Evolutionary conservation across 2,113 vertebrate species (phyloP).

Genomic region (Nettapus auritus): DNA sequence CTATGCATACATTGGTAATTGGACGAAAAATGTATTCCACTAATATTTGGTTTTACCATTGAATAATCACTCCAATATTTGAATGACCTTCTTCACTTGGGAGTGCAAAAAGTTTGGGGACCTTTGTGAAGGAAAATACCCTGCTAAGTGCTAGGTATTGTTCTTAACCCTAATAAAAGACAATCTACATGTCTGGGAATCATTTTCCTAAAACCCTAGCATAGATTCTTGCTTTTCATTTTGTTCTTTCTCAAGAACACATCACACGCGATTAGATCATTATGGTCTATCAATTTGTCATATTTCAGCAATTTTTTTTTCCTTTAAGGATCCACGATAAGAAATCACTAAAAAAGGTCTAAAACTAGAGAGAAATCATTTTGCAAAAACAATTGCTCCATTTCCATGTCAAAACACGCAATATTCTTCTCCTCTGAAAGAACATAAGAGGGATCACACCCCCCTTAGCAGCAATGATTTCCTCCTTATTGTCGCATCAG

Average conservation of each 20-base stretch:
- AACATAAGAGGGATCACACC: not conserved
- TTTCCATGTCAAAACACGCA: conserved; percentile 72
- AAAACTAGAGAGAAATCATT: conserved; percentile 16
- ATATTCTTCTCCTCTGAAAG: conserved; percentile 17
- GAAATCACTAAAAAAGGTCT: conserved; percentile 51
- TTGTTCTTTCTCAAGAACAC: not conserved
- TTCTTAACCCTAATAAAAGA: not conserved
- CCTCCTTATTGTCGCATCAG: not conserved
- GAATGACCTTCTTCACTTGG: not conserved
- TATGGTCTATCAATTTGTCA: conserved; percentile 57
- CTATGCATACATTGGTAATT: not conserved
- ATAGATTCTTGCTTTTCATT: not conserved
- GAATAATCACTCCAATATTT: not conserved
- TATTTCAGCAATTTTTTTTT: not conserved
- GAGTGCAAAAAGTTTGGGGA: not conserved
- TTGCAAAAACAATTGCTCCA: conserved; percentile 45
- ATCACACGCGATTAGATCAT: conserved; percentile 40
- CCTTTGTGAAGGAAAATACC: not conserved
- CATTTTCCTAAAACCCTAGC: not conserved
- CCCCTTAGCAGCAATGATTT: not conserved
- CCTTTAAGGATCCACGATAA: not conserved
- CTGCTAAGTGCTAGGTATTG: not conserved
- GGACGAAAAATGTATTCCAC: not conserved
- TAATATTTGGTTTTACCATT: not conserved
- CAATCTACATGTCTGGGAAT: not conserved